A percentile compares a stretch with the other conserved stretches of the same genome.
Evolutionary conservation across 2,113 vertebrate species (phyloP).

Genomic region (Callithrix jacchus): DNA sequence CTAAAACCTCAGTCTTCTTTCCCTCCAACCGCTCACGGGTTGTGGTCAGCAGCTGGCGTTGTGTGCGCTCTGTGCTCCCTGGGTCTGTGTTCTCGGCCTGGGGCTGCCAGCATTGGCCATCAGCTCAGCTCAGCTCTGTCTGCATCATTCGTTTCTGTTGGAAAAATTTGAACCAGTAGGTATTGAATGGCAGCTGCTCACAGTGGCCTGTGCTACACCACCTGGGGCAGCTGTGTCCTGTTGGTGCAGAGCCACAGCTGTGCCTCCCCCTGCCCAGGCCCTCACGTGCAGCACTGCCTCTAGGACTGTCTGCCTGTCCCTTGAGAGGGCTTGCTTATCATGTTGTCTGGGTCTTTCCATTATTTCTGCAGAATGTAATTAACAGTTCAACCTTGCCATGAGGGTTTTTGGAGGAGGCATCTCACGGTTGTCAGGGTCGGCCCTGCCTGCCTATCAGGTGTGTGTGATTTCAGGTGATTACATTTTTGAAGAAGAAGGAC

Average conservation of each 20-base stretch:
- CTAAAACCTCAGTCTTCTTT: not conserved
- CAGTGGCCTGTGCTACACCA: not conserved
- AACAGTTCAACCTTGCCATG: not conserved
- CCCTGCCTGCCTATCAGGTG: not conserved
- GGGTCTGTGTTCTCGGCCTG: not conserved
- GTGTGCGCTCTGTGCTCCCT: not conserved
- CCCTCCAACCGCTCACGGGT: rapidly evolving
- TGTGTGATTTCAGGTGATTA: constrained; percentile 87
- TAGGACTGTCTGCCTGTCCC: not conserved
- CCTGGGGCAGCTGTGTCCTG: rapidly evolving
- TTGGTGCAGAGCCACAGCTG: no score
- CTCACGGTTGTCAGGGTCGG: rapidly evolving
- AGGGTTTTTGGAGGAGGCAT: not conserved
- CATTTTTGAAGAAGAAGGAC: constrained; percentile 94
- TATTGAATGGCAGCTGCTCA: rapidly evolving
- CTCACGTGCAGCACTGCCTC: rapidly evolving
- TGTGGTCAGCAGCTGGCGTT: not conserved
- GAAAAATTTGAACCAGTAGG: not conserved
- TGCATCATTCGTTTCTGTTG: not conserved
- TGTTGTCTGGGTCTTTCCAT: not conserved
- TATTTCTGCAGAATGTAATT: not conserved
- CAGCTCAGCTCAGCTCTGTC: not conserved
- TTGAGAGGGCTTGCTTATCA: not conserved
- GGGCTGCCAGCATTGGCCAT: rapidly evolving
- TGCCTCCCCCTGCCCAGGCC: not conserved